phyloP scores from a whole-genome alignment of 2,888 invertebrate species.

The Tolmerus cingulatus region DNA sequence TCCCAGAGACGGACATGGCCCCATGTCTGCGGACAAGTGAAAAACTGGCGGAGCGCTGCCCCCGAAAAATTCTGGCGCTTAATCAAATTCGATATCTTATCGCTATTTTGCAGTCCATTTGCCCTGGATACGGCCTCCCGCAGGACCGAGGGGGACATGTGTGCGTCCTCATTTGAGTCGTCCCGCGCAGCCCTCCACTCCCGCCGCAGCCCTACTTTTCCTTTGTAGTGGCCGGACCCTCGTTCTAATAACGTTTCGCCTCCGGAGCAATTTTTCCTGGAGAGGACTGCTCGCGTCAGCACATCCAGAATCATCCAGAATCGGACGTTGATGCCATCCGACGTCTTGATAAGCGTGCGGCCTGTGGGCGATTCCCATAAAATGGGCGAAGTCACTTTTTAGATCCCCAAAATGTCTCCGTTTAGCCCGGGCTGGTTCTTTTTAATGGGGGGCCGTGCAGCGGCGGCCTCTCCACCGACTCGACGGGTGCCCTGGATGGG shows the following conservation, averaged over 20 bases:
- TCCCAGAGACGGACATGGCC: background rate
- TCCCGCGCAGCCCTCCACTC: background rate
- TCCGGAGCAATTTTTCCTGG: background rate
- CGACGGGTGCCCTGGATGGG: background rate
- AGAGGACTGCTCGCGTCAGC: constrained; percentile 16
- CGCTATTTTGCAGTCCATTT: constrained; percentile 47
- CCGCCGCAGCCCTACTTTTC: background rate
- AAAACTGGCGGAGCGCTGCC: background rate
- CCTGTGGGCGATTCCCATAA: constrained; percentile 9
- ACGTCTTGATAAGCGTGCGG: constrained; percentile 31
- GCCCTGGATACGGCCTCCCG: constrained; percentile 8
- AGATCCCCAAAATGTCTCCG: constrained; percentile 18
- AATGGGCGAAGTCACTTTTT: constrained; percentile 14
- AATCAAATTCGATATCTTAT: constrained; percentile 48
- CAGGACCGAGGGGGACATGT: background rate
- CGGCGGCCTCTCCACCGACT: background rate
- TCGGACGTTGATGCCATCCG: constrained; percentile 11
- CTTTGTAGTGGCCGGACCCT: background rate
- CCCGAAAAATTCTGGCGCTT: constrained; percentile 42
- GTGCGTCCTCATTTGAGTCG: background rate
- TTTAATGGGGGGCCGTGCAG: background rate
- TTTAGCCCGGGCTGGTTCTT: background rate
- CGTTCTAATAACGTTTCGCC: background rate
- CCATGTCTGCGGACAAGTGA: background rate
- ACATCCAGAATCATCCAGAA: background rate